phyloP scores from a whole-genome alignment of 2,113 vertebrate genomes.

The Riparia riparia region DNA sequence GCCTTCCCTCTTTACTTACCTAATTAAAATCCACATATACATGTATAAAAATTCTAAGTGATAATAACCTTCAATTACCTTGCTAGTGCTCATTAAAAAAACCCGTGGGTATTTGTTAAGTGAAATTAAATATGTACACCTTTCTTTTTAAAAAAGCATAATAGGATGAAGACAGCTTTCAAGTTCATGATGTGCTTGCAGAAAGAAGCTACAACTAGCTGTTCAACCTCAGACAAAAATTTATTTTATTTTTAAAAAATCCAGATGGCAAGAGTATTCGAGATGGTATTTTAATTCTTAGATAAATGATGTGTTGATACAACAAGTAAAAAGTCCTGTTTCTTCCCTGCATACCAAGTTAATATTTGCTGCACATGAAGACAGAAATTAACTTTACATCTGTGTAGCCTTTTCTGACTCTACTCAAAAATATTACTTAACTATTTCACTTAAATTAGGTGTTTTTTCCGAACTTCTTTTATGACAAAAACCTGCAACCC shows the following conservation, averaged over 20 bases:
- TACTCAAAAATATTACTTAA: neutral
- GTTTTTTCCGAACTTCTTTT: neutral
- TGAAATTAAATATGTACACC: neutral
- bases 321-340: neutral
- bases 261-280: neutral
- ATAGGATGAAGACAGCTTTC: neutral
- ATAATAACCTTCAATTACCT: neutral
- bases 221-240: neutral
- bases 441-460: neutral
- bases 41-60: neutral
- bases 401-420: neutral
- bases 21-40: neutral
- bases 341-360: neutral
- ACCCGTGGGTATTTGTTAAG: rapidly evolving
- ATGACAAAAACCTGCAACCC: neutral
- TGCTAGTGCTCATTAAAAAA: neutral
- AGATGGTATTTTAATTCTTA: neutral
- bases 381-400: neutral
- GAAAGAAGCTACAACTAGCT: neutral
- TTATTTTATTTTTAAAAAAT: neutral
- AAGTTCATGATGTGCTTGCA: neutral
- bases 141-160: neutral
- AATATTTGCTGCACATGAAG: neutral
- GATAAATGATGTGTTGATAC: neutral
- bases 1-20: neutral